Evolutionary conservation across 2,797 vertebrate genomes (phyloP).

Genomic region (Hemitrygon akajei): DNA sequence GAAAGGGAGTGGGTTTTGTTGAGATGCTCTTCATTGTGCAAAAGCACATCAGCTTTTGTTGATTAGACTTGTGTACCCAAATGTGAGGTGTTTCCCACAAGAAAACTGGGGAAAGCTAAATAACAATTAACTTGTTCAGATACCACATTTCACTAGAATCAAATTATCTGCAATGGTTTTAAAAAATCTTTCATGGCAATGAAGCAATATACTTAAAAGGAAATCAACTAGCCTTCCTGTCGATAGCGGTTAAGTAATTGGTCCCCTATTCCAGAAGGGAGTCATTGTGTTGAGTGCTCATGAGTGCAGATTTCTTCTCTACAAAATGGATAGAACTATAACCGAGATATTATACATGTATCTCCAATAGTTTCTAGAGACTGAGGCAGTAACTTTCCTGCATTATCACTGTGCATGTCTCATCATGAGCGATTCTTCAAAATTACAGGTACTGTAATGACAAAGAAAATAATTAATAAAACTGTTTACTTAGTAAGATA

Average conservation of each 20-base stretch:
- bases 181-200: not conserved
- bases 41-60: not conserved
- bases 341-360: not conserved
- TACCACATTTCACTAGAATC: not conserved
- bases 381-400: constrained; percentile 33
- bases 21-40: not conserved
- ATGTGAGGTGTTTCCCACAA: not conserved
- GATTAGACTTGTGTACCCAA: not conserved
- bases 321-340: constrained; percentile 8
- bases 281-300: not conserved
- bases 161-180: not conserved
- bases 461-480: not conserved
- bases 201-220: not conserved
- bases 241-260: not conserved
- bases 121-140: not conserved
- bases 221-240: not conserved
- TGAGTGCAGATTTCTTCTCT: constrained; percentile 19
- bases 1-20: not conserved
- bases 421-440: constrained; percentile 36
- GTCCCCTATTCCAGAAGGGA: constrained; percentile 15
- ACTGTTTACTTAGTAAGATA: not conserved
- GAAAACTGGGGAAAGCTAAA: not conserved
- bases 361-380: constrained; percentile 9
- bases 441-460: constrained; percentile 33
- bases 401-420: not conserved